Percentiles rank a stretch among this genome's conserved stretches.
Evolutionary conservation across 2,113 vertebrate genomes (phyloP).

Genomic region (Camarhynchus parvulus): DNA sequence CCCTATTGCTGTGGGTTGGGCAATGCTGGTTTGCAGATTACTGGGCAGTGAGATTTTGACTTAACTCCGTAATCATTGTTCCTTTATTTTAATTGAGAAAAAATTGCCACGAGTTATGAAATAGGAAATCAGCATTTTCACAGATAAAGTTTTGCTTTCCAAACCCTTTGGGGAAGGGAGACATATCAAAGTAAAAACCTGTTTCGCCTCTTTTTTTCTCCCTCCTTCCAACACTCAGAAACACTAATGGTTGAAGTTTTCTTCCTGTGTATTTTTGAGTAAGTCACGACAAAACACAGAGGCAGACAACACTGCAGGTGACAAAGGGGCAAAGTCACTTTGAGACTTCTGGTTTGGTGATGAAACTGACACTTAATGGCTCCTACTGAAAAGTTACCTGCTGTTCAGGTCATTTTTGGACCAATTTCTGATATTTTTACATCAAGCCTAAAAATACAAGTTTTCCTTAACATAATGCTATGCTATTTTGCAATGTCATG

Average conservation of each 20-base stretch:
- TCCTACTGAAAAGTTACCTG: neutral
- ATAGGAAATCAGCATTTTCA: neutral
- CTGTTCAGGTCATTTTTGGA: neutral
- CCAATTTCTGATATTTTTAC: neutral
- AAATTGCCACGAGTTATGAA: constrained; percentile 17
- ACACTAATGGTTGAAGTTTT: neutral
- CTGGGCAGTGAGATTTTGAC: neutral
- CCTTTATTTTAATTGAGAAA: constrained; percentile 42
- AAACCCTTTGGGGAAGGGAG: neutral
- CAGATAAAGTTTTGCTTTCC: constrained; percentile 14
- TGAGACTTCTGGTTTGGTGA: neutral
- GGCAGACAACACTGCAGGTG: neutral
- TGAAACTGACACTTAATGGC: neutral
- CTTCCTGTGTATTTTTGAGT: neutral
- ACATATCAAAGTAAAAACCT: neutral
- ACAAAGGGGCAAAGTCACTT: neutral
- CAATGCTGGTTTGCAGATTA: neutral
- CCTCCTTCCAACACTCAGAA: neutral
- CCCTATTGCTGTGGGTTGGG: constrained; percentile 15
- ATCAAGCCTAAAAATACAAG: neutral
- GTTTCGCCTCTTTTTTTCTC: neutral
- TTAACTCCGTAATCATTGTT: constrained; percentile 18
- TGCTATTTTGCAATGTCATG: neutral
- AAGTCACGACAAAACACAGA: neutral
- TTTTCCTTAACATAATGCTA: neutral